Evolutionary conservation across 2,797 vertebrate species (phyloP).

Genomic region (Darevskia mixta): DNA sequence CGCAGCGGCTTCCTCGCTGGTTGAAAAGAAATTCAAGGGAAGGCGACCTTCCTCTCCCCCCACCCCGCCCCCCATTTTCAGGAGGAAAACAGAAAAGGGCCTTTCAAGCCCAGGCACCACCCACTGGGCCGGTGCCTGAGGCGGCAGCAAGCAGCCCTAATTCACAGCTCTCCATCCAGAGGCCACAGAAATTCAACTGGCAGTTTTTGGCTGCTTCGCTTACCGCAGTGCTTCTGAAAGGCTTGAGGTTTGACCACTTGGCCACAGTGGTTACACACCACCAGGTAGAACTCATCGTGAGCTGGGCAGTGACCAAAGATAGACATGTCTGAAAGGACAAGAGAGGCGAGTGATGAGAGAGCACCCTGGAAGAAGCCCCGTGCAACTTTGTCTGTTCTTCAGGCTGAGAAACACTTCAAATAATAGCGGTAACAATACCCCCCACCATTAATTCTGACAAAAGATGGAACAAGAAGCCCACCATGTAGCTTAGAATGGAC

Average conservation of each 20-base stretch:
- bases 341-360: conserved; percentile 35
- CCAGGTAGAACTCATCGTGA: conserved; percentile 94
- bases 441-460: not conserved
- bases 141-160: conserved; percentile 7
- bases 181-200: conserved; percentile 19
- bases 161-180: conserved; percentile 14
- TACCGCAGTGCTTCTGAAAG: conserved; percentile 93
- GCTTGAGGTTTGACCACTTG: conserved; percentile 97
- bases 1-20: not conserved
- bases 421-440: not conserved
- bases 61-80: not conserved
- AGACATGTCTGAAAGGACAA: conserved; percentile 88
- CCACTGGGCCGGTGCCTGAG: not conserved
- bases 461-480: not conserved
- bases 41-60: not conserved
- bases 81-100: not conserved
- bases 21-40: conserved; percentile 5
- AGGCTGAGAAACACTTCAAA: not conserved
- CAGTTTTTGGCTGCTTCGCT: conserved; percentile 50
- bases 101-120: not conserved
- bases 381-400: not conserved
- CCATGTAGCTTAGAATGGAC: not conserved
- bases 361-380: not conserved
- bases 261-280: conserved; percentile 94
- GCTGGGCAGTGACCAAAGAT: conserved; percentile 95